Evolutionary conservation across 2,888 invertebrate species (phyloP).

Genomic region (Synanthedon andrenaeformis): DNA sequence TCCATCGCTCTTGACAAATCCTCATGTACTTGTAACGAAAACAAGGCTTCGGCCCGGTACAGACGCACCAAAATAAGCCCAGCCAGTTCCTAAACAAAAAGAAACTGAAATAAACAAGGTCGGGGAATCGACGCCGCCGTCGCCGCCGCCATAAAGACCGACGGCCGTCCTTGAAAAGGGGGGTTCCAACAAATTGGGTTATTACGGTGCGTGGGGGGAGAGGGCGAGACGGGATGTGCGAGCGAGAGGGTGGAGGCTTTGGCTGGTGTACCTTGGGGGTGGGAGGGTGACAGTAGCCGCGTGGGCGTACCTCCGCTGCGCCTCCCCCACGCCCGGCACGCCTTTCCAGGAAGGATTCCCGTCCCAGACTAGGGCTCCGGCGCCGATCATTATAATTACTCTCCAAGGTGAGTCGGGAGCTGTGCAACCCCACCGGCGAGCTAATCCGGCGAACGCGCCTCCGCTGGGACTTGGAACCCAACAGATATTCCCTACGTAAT

Average conservation of each 20-base stretch:
- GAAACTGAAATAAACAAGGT: slow-evolving; percentile 71
- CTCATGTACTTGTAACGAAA: slow-evolving; percentile 34
- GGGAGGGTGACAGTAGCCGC: slow-evolving; percentile 37
- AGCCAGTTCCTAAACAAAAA: slow-evolving; percentile 68
- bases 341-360: slow-evolving; percentile 60
- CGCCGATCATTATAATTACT: slow-evolving; percentile 70
- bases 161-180: slow-evolving; percentile 70
- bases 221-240: slow-evolving; percentile 47
- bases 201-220: slow-evolving; percentile 63
- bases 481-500: slow-evolving; percentile 48
- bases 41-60: slow-evolving; percentile 46
- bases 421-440: slow-evolving; percentile 48
- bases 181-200: slow-evolving; percentile 72
- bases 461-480: slow-evolving; percentile 52
- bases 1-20: slow-evolving; percentile 24
- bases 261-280: slow-evolving; percentile 13
- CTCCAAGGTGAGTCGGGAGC: slow-evolving; percentile 64
- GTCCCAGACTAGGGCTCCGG: slow-evolving; percentile 61
- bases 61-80: slow-evolving; percentile 62
- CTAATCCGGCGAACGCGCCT: slow-evolving; percentile 49
- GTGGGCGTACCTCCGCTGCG: slow-evolving; percentile 61
- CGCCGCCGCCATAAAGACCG: slow-evolving; percentile 70
- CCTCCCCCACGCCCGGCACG: slow-evolving; percentile 59
- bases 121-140: slow-evolving; percentile 68
- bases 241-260: slow-evolving; percentile 26